Base-by-base conservation (phyloP, 30 jellyfish, hydroid and myxozoan species). In the Cassiopea andromeda region DNA sequence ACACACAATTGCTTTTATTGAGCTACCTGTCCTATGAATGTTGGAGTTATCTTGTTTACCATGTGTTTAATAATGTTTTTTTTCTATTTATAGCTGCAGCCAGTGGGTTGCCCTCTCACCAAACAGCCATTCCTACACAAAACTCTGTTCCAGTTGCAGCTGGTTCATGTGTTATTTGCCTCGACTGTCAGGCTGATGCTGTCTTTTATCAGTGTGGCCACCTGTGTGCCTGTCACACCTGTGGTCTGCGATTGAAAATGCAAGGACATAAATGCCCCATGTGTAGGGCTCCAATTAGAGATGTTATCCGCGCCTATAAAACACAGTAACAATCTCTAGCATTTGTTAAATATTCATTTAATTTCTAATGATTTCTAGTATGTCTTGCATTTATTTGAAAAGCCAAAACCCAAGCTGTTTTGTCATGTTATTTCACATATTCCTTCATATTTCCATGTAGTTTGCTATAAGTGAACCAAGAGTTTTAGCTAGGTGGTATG, bases 201-300 rank as follows among this genome's bases (percentile, higher is more conserved):
- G 94, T 93, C 45, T 68, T 93, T 73, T 93, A 93, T 73, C 96
- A 93, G 72, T 93, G 98, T 73, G 98, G 98, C 18, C 98, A 93
- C 90, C 79, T 93, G 95, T 93, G 98, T 84, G 98, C 87, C 2
- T 93, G 98, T 75, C 73, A 74, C 48, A 46, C 86, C 1, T 93
- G 98, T 79, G 98, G 97, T 12, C n/a, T 93, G 67, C 98, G 84
- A 58, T 48, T 93, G 75, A 93, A 93, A 79, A 84, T 85, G 88
- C 87, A 93, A 43, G 97, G 98, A 69, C 98, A 93, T 57, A 78
- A 71, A 19, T 93, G 98, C 92, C 98, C 98, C 1, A 78, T 93
- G 90, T 93, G 98, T 54, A 89, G 98, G 58, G 98, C 98, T 27
- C 97, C 98, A 8, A 93, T 93, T 47, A 89, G 83, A 27, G 98